Evolutionary conservation across 2,888 invertebrate species (phyloP).

Genomic region (Micropterix aruncella): DNA sequence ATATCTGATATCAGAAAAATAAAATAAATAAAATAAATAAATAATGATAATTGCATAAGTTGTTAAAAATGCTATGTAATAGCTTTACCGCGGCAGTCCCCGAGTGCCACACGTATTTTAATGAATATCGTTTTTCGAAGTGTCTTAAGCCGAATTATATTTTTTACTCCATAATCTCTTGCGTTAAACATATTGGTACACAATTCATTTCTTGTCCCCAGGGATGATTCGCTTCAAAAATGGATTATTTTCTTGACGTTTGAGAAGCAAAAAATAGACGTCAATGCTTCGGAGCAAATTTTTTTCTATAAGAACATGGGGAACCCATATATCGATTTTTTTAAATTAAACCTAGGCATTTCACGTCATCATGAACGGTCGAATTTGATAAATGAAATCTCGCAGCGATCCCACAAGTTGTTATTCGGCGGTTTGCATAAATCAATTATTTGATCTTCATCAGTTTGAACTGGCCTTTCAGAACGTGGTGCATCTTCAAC

Average conservation of each 20-base stretch:
- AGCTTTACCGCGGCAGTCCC: no score
- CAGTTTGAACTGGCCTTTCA: no score
- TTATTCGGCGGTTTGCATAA: slow-evolving; percentile 3
- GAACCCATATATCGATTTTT: no score
- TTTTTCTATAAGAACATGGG: slow-evolving; percentile 10
- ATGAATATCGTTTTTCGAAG: slow-evolving; percentile 11
- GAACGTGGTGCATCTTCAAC: no score
- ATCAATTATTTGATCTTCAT: slow-evolving; percentile 4
- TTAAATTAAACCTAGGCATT: slow-evolving; percentile 7
- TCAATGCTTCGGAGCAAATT: slow-evolving; percentile 9
- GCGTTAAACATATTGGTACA: slow-evolving; percentile 11
- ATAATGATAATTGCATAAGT: no score
- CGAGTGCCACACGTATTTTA: no score
- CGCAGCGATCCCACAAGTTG: slow-evolving; percentile 11
- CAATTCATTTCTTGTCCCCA: slow-evolving; percentile 13
- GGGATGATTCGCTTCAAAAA: slow-evolving; percentile 12
- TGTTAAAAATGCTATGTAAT: no score
- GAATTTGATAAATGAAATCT: slow-evolving; percentile 11
- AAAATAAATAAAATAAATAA: no score
- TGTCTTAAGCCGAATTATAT: slow-evolving; percentile 10
- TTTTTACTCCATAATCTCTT: slow-evolving; percentile 12
- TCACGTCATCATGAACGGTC: slow-evolving; percentile 8
- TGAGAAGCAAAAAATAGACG: slow-evolving; percentile 9
- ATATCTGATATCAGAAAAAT: no score
- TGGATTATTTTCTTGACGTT: slow-evolving; percentile 11